These are phyloP conservation scores for Paramormyrops hopkinsi DNA, from an alignment of 2,797 vertebrate genomes.

Conservation along the genomic window DNA sequence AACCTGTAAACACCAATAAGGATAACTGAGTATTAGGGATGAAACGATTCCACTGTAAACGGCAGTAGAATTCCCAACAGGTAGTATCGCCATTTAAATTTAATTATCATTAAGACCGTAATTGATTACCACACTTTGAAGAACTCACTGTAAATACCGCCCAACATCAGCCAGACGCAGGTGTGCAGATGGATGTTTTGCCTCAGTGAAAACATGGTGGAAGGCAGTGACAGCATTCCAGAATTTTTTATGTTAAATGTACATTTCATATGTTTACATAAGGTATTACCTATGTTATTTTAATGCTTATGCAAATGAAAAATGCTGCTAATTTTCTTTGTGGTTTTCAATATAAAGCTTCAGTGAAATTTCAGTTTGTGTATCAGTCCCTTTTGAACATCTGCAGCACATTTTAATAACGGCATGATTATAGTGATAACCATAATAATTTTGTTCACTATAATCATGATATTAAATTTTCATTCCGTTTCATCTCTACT, in stretches of 20 bases:
- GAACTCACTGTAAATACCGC: neutral
- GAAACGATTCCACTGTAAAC: neutral
- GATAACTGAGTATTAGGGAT: too few relatives aligned
- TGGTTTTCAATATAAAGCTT: neutral
- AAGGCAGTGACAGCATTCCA: neutral
- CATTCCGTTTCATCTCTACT: neutral
- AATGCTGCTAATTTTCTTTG: neutral
- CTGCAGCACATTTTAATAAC: neutral
- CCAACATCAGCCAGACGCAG: neutral
- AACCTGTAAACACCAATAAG: neutral
- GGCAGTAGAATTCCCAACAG: neutral
- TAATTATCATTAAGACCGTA: neutral
- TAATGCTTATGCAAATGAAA: neutral
- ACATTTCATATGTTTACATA: neutral
- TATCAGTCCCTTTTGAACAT: neutral
- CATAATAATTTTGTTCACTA: neutral
- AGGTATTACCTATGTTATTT: neutral
- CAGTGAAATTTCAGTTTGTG: neutral
- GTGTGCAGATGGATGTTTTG: neutral
- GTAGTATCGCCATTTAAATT: neutral
- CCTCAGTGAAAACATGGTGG: neutral
- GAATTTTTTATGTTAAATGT: neutral
- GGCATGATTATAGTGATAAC: neutral
- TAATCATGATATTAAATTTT: neutral
- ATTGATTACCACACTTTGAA: neutral